Base-by-base conservation (phyloP, 2,888 invertebrate genomes). In the Rotaria macrura region DNA sequence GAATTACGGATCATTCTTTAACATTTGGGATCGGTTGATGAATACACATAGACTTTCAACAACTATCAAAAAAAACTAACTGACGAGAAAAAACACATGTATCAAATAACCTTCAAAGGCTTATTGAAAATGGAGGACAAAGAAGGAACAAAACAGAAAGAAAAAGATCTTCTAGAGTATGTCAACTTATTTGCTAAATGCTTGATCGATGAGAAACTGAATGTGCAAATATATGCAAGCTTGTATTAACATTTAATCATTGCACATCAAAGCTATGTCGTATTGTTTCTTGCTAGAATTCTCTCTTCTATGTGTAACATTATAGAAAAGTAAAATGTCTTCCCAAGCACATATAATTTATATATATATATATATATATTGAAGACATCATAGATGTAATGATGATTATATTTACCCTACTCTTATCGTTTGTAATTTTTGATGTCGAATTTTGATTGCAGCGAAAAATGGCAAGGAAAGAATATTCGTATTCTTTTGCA, bases 1-100 rank as follows among this genome's bases (percentile, higher is more conserved):
- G 79, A 79, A 79, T 79, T 79, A 79, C 43, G 79, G 79, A 79
- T 43, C 43, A 43, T 79, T 79, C 34, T 79, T 65, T 65, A 65
- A 65, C 34, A 34, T 65, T 65, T 65, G 65, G 65, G 65, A 65
- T 65, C 34, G 65, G 38, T 5, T 65, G 6, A 65, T 65, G 65
- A 34, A 25, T 7, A 65, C 65, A 65, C 34, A 65, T 65, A 34
- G 65, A 34, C 17, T 34, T 3, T 65, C 65, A 7, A 65, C 4
- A 20, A 34, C 12, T 17, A 17, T 17, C 20, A 65, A 65, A 65
- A 34, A 1, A 38, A 65, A 34, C 17, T 65, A 34, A 65, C 38
- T 65, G 17, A 34, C 6, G 38, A 65, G 34, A 65, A 3, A 34
- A 65, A 65, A 34, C 34, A 57, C n/a, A 34, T 34, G 12, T 65